phyloP scores from a whole-genome alignment of 2,888 invertebrate species.

The Hypomecis punctinalis region DNA sequence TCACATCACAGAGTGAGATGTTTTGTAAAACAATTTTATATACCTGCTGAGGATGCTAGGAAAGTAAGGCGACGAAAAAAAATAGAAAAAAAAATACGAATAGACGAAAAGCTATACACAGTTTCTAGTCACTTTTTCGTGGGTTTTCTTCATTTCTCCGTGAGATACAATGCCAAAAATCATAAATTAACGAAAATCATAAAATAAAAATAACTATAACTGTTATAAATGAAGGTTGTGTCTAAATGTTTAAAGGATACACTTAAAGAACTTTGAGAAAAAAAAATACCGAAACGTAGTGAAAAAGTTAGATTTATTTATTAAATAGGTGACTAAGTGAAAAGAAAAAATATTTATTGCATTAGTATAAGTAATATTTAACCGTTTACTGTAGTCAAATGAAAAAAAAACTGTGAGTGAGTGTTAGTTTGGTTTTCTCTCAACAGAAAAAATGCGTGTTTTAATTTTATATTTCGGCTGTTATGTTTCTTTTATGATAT shows the following conservation, averaged over 20 bases:
- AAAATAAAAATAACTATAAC: slow-evolving; percentile 68
- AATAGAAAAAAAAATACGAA: slow-evolving; percentile 43
- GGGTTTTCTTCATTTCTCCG: slow-evolving; percentile 56
- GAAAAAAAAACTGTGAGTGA: slow-evolving; percentile 36
- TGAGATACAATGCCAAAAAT: slow-evolving; percentile 76
- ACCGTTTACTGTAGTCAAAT: slow-evolving; percentile 78
- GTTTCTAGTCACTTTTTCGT: slow-evolving; percentile 54
- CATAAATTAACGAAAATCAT: slow-evolving; percentile 58
- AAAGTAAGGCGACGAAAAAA: slow-evolving; percentile 52
- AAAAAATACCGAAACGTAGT: slow-evolving; percentile 64
- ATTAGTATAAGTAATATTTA: slow-evolving; percentile 75
- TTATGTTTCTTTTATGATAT: slow-evolving; percentile 41
- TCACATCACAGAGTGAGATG: slow-evolving; percentile 72
- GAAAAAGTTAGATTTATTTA: slow-evolving; percentile 80
- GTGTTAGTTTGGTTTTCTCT: slow-evolving; percentile 42
- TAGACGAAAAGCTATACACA: slow-evolving; percentile 40
- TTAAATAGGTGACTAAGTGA: slow-evolving; percentile 68
- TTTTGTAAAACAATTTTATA: slow-evolving; percentile 71
- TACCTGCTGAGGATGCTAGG: slow-evolving; percentile 57
- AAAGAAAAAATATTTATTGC: slow-evolving; percentile 84
- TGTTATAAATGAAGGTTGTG: slow-evolving; percentile 81
- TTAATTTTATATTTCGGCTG: slow-evolving; percentile 40
- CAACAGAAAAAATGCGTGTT: slow-evolving; percentile 39
- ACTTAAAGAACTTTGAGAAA: slow-evolving; percentile 54
- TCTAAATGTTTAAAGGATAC: slow-evolving; percentile 78